Conservation (phyloP, 92 coral and sea anemone genomes). For the Epizoanthus ramosus region DNA sequence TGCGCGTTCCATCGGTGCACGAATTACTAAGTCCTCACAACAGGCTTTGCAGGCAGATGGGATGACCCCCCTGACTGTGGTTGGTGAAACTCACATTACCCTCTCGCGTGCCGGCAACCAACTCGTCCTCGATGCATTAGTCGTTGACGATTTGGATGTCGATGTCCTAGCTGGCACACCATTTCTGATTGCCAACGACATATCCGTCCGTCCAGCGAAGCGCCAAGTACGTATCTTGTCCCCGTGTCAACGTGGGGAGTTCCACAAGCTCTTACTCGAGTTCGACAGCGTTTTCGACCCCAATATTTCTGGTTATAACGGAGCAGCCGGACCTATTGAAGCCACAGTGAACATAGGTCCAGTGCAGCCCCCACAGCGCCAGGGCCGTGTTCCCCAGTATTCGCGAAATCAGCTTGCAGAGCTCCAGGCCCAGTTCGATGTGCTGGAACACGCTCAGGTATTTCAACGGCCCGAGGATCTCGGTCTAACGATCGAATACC, state of each 20-base stretch:
- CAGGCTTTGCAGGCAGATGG: too few species aligned
- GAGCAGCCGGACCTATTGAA: constrained; percentile 49
- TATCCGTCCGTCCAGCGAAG: too few species aligned
- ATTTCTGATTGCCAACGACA: too few species aligned
- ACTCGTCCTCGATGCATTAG: too few species aligned
- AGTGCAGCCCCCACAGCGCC: constrained; percentile 41
- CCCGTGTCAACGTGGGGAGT: background rate
- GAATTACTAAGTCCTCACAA: too few species aligned
- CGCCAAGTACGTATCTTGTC: too few species aligned
- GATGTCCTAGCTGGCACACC: too few species aligned
- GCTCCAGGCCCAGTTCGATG: constrained; percentile 42
- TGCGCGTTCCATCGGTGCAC: too few species aligned
- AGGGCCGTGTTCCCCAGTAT: constrained; percentile 51
- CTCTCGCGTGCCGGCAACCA: too few species aligned
- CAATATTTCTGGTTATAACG: constrained; percentile 41
- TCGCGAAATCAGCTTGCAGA: constrained; percentile 34
- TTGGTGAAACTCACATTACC: too few species aligned
- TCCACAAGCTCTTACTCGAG: constrained; percentile 20
- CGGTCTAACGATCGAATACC: constrained; percentile 41
- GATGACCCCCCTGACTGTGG: too few species aligned
- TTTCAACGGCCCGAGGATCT: constrained; percentile 53
- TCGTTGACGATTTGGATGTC: too few species aligned
- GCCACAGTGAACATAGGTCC: constrained; percentile 51
- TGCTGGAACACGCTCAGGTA: constrained; percentile 45
- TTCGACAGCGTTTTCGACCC: constrained; percentile 39